These are phyloP conservation scores for Ophion ellenae DNA, from an alignment of 2,888 invertebrate genomes.

Conservation along the genomic window DNA sequence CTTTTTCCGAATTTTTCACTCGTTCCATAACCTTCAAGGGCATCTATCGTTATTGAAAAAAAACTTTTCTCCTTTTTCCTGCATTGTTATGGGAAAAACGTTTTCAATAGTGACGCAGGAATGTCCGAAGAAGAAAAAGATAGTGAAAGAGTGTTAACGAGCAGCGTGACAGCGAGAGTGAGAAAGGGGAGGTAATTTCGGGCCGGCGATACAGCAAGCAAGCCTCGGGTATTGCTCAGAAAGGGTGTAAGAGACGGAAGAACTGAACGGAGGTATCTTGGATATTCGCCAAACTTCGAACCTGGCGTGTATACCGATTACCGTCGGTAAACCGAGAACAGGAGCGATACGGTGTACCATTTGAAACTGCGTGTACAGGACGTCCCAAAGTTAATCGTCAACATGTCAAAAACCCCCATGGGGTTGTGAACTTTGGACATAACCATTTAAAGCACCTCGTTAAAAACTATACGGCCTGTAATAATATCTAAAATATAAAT, in stretches of 20 bases:
- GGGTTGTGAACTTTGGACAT: no score
- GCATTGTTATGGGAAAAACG: no score
- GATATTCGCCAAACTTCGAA: conserved; percentile 57
- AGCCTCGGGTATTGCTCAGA: conserved; percentile 3
- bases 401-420: no score
- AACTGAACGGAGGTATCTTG: conserved; percentile 40
- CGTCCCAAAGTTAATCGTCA: no score
- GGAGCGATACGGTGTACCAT: no score
- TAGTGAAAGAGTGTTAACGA: conserved; percentile 8
- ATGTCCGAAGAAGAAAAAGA: background rate
- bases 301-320: conserved; percentile 56
- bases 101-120: background rate
- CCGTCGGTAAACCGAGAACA: conserved; percentile 56
- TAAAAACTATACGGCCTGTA: no score
- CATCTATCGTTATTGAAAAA: no score
- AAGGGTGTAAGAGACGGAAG: conserved; percentile 19
- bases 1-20: no score
- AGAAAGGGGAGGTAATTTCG: conserved; percentile 47
- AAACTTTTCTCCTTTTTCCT: no score
- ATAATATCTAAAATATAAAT: no score
- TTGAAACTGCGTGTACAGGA: background rate
- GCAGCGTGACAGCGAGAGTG: conserved; percentile 12
- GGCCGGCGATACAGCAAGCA: background rate
- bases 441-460: no score
- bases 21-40: no score